A percentile compares a stretch with the other conserved stretches of the same genome.
Evolutionary conservation across 2,113 vertebrate genomes (phyloP).

Genomic region (Esox niger): DNA sequence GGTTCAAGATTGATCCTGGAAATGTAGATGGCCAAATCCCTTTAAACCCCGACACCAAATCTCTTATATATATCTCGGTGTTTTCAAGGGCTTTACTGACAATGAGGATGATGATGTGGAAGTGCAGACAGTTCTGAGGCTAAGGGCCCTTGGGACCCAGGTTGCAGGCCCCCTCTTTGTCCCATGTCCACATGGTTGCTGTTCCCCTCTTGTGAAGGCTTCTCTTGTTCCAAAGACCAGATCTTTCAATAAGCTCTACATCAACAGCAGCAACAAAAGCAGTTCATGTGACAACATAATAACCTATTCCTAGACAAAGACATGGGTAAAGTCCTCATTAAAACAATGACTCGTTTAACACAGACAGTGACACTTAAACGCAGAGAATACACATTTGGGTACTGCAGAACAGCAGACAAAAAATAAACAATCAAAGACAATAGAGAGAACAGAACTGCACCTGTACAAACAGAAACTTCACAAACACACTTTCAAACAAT

Average conservation of each 20-base stretch:
- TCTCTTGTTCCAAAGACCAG: conserved; percentile 36
- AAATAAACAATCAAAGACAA: conserved; percentile 37
- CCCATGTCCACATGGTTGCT: conserved; percentile 18
- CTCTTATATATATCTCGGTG: conserved; percentile 50
- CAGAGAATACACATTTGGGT: conserved; percentile 12
- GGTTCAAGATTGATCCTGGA: conserved; percentile 57
- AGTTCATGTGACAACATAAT: conserved; percentile 25
- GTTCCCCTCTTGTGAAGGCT: conserved; percentile 22
- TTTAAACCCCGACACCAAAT: conserved; percentile 55
- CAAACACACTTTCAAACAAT: conserved; percentile 36
- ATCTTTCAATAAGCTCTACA: conserved; percentile 38
- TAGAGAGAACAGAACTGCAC: conserved; percentile 38
- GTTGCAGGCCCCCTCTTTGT: conserved; percentile 21
- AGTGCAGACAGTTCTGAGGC: conserved; percentile 24
- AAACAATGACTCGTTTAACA: conserved; percentile 37
- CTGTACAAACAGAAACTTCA: conserved; percentile 52
- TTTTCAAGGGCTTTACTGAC: conserved; percentile 51
- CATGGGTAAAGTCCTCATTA: background rate
- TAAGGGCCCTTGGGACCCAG: conserved; percentile 30
- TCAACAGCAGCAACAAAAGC: conserved; percentile 22
- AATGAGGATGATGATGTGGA: conserved; percentile 17
- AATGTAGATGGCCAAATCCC: conserved; percentile 52
- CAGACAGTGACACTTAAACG: conserved; percentile 33
- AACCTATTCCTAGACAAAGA: conserved; percentile 23
- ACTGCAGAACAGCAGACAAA: conserved; percentile 12